Base-by-base conservation (phyloP, 2,888 invertebrate species). In the Hirtodrosophila histrioides region DNA sequence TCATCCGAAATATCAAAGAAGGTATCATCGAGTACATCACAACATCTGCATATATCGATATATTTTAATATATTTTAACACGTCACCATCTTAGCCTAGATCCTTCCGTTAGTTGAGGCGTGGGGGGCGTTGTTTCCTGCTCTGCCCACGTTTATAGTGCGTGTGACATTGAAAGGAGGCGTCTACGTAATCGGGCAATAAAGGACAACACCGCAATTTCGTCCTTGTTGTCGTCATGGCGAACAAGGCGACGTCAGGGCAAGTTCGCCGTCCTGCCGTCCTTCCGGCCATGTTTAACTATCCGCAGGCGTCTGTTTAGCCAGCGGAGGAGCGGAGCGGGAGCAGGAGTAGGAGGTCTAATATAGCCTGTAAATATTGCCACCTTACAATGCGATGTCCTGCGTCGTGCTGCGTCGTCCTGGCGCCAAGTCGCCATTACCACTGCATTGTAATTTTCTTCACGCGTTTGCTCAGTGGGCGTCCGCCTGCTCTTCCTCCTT, bases 281-380 rank as follows among this genome's bases (percentile, higher is more conserved):
- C 27, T 27, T 27, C 27, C 23, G 51, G 55, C 48, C 54, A 55
- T 69, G 66, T 48, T 67, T 70, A 78, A 74, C 79, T 73, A 76
- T 73, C 60, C 70, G 76, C 66, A 64, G 62, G 64, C 78, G 78
- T 46, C 69, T 51, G 48, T 69, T 73, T 57, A 64, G 73, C 29
- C 37, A 11, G 33, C 7, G 4, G 24, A 9, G 33, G 43, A 10
- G 44, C 17, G 33, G 43, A 10, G 44, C 17, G 17, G 17, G 17
- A 17, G 17, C 17, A 17, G 17, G 17, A 17, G 44, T 17, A 46
- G 63, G 43, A 58, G 53, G 45, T 64, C 51, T 57, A 17, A 17
- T 17, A 69, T 65, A 68, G 76, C 78, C 76, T 83, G 68, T 78
- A 74, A 80, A 80, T 78, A 70, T 73, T 76, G 74, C 84, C 84